Conservation (phyloP, 1,140 invertebrate genomes). For the Phocides pigmalion region DNA sequence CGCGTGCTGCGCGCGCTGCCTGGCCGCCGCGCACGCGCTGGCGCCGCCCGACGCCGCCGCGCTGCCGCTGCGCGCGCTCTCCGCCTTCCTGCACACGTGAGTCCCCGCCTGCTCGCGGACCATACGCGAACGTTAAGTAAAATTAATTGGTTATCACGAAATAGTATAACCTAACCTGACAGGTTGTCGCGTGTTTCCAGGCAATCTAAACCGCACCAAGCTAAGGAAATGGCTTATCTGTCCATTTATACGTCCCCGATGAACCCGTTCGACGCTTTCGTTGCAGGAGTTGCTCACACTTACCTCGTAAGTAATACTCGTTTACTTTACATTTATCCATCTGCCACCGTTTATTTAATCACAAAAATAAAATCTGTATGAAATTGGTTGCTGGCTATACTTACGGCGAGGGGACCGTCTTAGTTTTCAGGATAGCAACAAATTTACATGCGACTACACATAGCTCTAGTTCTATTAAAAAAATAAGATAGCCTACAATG, state of each 20-base stretch:
- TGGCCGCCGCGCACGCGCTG: conserved; percentile 49
- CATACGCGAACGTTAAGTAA: too few species aligned
- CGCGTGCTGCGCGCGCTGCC: conserved; percentile 62
- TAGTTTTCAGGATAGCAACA: too few species aligned
- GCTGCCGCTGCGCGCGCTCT: conserved; percentile 47
- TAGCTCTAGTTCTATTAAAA: too few species aligned
- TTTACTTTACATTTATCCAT: neutral
- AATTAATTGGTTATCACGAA: too few species aligned
- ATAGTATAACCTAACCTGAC: too few species aligned
- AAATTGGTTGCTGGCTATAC: too few species aligned
- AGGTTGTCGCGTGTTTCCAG: conserved; percentile 42
- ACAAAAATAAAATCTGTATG: too few species aligned
- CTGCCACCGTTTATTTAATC: too few species aligned
- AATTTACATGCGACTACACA: too few species aligned
- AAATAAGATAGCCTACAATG: too few species aligned
- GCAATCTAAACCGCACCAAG: conserved; percentile 62
- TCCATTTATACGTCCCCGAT: conserved; percentile 66
- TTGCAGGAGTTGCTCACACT: conserved; percentile 64
- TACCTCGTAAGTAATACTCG: conserved; percentile 55
- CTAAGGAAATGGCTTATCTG: conserved; percentile 66
- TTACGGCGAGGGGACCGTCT: too few species aligned
- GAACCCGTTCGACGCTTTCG: conserved; percentile 65
- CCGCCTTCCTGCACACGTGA: conserved; percentile 59
- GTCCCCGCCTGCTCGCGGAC: neutral
- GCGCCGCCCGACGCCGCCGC: conserved; percentile 40